phyloP scores from a whole-genome alignment of 2,888 invertebrate species.

The Apotomis turbidana region DNA sequence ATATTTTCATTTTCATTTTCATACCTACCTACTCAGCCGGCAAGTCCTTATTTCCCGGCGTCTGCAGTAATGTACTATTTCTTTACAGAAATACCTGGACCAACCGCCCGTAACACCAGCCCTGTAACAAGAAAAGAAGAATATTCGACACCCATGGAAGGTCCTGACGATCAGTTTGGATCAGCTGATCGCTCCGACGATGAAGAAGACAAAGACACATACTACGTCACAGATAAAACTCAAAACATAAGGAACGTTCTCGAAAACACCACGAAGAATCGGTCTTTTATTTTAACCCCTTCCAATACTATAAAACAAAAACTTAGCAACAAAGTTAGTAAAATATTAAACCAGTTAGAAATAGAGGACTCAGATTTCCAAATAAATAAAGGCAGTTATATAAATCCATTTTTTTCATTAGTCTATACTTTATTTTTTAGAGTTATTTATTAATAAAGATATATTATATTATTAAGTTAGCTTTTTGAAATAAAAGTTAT shows the following conservation, averaged over 20 bases:
- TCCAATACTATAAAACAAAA: slow-evolving; percentile 62
- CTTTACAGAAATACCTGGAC: slow-evolving; percentile 89
- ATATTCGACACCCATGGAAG: slow-evolving; percentile 73
- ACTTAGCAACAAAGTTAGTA: slow-evolving; percentile 55
- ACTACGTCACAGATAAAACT: slow-evolving; percentile 48
- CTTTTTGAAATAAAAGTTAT: not conserved
- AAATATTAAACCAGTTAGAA: slow-evolving; percentile 49
- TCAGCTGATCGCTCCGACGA: slow-evolving; percentile 89
- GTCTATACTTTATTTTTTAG: slow-evolving; percentile 20
- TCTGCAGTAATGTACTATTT: not conserved
- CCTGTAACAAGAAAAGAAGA: slow-evolving; percentile 84
- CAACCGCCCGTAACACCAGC: slow-evolving; percentile 83
- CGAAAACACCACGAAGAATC: slow-evolving; percentile 61
- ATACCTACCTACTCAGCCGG: too few species aligned
- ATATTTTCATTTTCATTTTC: too few species aligned
- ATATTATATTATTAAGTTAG: not conserved
- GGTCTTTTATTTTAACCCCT: slow-evolving; percentile 54
- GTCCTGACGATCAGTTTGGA: slow-evolving; percentile 87
- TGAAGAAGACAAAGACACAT: slow-evolving; percentile 78
- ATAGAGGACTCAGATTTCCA: slow-evolving; percentile 51
- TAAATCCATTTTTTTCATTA: slow-evolving; percentile 39
- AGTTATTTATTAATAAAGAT: not conserved
- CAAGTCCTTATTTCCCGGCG: too few species aligned
- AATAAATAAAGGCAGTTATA: slow-evolving; percentile 51
- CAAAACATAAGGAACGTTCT: slow-evolving; percentile 47